Evolutionary conservation across 2,797 vertebrate genomes (phyloP), one percentile per base, ranked within the genome.

Genomic region (Ctenopoma multispine): DNA sequence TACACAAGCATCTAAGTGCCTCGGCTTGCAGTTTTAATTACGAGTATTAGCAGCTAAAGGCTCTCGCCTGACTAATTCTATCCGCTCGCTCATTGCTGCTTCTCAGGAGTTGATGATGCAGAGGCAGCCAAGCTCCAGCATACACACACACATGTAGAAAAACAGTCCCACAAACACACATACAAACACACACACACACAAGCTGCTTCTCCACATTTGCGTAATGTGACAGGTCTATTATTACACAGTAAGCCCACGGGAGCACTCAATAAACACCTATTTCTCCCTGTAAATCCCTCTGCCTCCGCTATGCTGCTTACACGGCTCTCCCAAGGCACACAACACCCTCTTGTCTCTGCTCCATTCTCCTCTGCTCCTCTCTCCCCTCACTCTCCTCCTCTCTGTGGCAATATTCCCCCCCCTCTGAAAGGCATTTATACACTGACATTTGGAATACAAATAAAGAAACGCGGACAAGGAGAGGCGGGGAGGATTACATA

Each of bases 221-320:
- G 93, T 94, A 95, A 95, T 95, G 93, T 95, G 94, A 95, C 94
- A 94, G 93, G 93, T 95, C 94, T 95, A 94, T 95, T 94, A 95
- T 95, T 95, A 95, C 94, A 90, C 91, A 75, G 90, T 95, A 95
- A 95, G 92, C 93, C 93, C 93, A 91, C 79, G 92, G 93, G 94
- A 94, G 93, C 90, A 89, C 92, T 94, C 94, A 94, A 94, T 95
- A 95, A 95, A 95, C 93, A 95, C 93, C 93, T 95, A 93, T 95
- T 95, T 93, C 93, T 93, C 89, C 89, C 90, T 83, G 90, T 95
- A 95, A 95, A 94, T 93, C 94, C 94, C 90, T 77, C 69, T 87
- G 77, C 79, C 84, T 89, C 88, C 82, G 76, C 92, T 86, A 85
- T 82, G 86, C 90, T 92, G 92, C 93, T 93, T 92, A 90, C 92